Evolutionary conservation across 2,888 invertebrate species (phyloP).

Genomic region (Brassicogethes aeneus): DNA sequence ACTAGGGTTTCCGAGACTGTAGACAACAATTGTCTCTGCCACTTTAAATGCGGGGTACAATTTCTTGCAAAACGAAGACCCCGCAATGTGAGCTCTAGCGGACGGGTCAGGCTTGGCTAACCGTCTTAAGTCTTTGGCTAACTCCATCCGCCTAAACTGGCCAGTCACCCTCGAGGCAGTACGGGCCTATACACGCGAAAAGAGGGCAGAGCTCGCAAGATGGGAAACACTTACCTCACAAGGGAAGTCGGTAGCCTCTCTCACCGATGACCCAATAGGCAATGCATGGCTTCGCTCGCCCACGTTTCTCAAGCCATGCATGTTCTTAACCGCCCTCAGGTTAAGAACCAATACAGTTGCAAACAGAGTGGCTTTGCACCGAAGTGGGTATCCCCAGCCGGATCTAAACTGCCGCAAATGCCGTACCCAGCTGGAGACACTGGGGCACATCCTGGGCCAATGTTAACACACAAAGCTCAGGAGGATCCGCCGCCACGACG

Average conservation of each 20-base stretch:
- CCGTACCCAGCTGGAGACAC: conserved; percentile 23
- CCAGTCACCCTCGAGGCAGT: conserved; percentile 12
- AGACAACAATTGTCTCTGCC: conserved; percentile 14
- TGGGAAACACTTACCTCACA: conserved; percentile 21
- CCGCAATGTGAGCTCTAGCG: conserved; percentile 22
- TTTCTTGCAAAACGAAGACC: conserved; percentile 16
- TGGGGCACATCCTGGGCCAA: conserved; percentile 26
- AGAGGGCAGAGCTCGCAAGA: conserved; percentile 19
- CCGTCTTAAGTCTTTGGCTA: conserved; percentile 19
- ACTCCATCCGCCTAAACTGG: conserved; percentile 16
- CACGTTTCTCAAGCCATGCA: conserved; percentile 22
- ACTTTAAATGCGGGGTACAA: conserved; percentile 15
- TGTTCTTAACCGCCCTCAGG: conserved; percentile 24
- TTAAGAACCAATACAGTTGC: conserved; percentile 26
- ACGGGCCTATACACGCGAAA: conserved; percentile 10
- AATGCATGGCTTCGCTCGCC: conserved; percentile 22
- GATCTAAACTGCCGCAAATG: conserved; percentile 26
- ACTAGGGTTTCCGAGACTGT: conserved; percentile 26
- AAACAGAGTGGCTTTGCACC: conserved; percentile 19
- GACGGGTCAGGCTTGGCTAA: conserved; percentile 15
- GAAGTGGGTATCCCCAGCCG: conserved; percentile 18
- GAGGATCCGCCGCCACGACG: conserved; percentile 21
- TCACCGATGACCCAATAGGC: conserved; percentile 19
- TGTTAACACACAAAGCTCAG: conserved; percentile 19
- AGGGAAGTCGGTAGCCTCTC: conserved; percentile 22